Base-by-base conservation (phyloP, 1,140 invertebrate species). In the Acromyrmex echinatior region DNA sequence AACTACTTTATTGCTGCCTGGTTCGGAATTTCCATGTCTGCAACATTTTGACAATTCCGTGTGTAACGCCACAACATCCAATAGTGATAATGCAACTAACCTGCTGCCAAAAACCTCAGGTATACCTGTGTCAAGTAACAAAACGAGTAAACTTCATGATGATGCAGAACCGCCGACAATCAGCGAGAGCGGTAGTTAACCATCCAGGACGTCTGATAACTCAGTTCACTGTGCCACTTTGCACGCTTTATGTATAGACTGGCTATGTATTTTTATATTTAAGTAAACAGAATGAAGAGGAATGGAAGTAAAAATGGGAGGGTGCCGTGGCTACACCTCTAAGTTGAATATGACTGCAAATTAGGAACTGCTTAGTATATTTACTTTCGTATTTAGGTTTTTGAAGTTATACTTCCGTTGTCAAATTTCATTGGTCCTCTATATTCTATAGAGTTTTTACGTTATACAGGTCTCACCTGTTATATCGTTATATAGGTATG, bases 261-360 rank as follows among this genome's bases (percentile, higher is more conserved):
- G 95, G 95, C 94, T 95, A 95, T 95, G 95, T 95, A 95, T 95
- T 95, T 95, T 95, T 95, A 95, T 95, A 95, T 95, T 95, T 95
- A 95, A 95, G 93, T 95, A 94, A 95, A 91, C 86, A 79, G 86
- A 60, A 90, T 45, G 66, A 58, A 70, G 31, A 81, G 71, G 82
- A 88, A 88, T 88, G 82, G 79, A 82, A 89, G 87, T 85, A 81
- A 88, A 91, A 63, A 45, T 84, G 88, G 63, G 88, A 87, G 70
- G 91, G 92, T 90, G 92, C 91, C 92, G 92, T 93, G 92, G 93
- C 92, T 92, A 87, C 85, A 88, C 80, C 76, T 81, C 70, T 90
- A 90, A 82, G 76, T 63, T 90, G 28, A 71, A 79, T 35, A 85
- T 16, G 63, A 84, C 39, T 84, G 80, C 39, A 74, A 84, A 76